Conservation (phyloP, 2,888 invertebrate species). For the Pristionchus mayeri region DNA sequence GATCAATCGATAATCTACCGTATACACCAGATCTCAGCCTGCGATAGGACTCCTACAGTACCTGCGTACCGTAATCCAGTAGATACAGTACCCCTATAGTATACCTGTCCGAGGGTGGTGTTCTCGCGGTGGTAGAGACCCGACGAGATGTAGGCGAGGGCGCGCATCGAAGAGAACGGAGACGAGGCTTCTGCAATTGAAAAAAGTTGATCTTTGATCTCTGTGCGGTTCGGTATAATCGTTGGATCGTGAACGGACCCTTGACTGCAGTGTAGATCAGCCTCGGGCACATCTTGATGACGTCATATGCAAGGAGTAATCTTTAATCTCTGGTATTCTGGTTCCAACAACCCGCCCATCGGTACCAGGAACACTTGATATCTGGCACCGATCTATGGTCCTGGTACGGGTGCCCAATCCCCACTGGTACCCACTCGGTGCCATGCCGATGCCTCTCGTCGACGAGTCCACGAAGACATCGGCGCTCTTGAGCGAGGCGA, state of each 20-base stretch:
- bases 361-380: too few species aligned
- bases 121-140: constrained; percentile 43
- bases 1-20: background rate
- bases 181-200: background rate
- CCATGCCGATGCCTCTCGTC: too few species aligned
- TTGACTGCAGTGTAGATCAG: constrained; percentile 28
- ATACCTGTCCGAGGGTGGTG: constrained; percentile 33
- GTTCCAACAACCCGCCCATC: too few species aligned
- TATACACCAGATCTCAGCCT: too few species aligned
- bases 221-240: too few species aligned
- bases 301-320: background rate
- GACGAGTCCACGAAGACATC: too few species aligned
- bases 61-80: background rate
- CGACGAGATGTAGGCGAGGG: constrained; percentile 6
- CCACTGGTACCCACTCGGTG: too few species aligned
- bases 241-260: background rate
- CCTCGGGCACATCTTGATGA: background rate
- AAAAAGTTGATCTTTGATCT: too few species aligned
- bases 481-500: too few species aligned
- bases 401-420: too few species aligned
- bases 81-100: background rate
- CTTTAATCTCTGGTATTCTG: background rate
- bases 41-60: background rate
- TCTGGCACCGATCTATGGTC: too few species aligned
- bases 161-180: background rate